A percentile compares a stretch with the other conserved stretches of the same genome.
These are phyloP conservation scores for Clamator glandarius DNA, from an alignment of 2,797 vertebrate species.

Conservation along the genomic window DNA sequence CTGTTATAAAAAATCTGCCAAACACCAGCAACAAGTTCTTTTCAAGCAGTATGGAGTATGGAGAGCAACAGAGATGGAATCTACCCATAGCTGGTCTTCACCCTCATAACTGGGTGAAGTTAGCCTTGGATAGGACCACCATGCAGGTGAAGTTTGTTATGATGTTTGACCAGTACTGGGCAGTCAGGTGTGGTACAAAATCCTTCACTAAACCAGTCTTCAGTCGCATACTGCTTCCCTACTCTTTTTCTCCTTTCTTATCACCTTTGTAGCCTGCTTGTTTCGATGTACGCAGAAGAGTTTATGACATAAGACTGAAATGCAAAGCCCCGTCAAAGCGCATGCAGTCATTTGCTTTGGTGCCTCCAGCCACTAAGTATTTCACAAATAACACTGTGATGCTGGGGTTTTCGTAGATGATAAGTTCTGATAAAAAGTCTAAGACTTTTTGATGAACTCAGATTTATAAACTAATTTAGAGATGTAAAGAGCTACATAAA, in stretches of 20 bases:
- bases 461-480: slow-evolving; percentile 11
- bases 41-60: neutral
- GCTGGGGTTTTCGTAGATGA: neutral
- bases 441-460: neutral
- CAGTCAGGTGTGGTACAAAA: neutral
- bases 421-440: neutral
- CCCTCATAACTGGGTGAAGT: neutral
- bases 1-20: neutral
- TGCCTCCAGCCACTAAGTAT: neutral
- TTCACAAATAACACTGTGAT: neutral
- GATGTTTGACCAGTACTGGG: neutral
- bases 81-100: neutral
- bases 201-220: neutral
- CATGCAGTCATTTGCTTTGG: neutral
- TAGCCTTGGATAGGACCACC: neutral
- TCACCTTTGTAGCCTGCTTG: neutral
- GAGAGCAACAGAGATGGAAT: neutral
- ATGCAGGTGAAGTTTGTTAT: neutral
- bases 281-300: neutral
- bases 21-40: neutral
- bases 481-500: slow-evolving; percentile 1
- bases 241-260: neutral
- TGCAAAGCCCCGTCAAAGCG: neutral
- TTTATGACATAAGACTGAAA: neutral
- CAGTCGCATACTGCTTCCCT: neutral